phyloP scores from a whole-genome alignment of 2,888 invertebrate species.

The Aleiodes testaceus region DNA sequence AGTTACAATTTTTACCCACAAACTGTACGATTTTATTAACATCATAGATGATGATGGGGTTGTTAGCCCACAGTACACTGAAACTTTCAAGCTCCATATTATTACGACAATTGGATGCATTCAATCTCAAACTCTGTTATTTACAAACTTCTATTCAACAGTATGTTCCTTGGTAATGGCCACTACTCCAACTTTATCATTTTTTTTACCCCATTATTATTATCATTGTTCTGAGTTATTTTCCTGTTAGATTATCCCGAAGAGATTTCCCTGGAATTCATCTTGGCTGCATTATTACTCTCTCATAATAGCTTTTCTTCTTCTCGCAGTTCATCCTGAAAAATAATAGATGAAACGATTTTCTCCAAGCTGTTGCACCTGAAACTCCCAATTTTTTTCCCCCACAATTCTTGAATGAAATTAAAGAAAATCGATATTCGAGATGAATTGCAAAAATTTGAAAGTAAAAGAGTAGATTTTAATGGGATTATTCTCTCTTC shows the following conservation, averaged over 20 bases:
- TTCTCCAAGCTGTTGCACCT: no score
- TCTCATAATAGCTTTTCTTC: no score
- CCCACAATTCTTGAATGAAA: no score
- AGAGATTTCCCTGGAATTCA: no score
- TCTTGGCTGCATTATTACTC: no score
- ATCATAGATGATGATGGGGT: background rate
- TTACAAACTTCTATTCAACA: constrained; percentile 41
- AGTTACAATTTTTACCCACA: background rate
- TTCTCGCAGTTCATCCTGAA: no score
- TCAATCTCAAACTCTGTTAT: constrained; percentile 35
- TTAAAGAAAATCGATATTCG: no score
- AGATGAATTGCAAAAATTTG: no score
- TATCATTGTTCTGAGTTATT: background rate
- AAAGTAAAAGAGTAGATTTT: no score
- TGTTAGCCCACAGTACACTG: constrained; percentile 9
- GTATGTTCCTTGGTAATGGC: constrained; percentile 1
- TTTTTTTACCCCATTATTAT: background rate
- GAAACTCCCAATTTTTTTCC: no score
- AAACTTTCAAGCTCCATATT: constrained; percentile 26
- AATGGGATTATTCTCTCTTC: background rate
- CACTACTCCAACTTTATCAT: constrained; percentile 1
- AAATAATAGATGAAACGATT: no score
- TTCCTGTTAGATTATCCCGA: no score
- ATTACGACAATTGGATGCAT: constrained; percentile 34
- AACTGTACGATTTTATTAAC: constrained; percentile 1